A percentile compares a stretch with the other conserved stretches of the same genome.
These are phyloP conservation scores for Alouatta palliata DNA, from an alignment of 2,113 vertebrate genomes.

Conservation along the genomic window DNA sequence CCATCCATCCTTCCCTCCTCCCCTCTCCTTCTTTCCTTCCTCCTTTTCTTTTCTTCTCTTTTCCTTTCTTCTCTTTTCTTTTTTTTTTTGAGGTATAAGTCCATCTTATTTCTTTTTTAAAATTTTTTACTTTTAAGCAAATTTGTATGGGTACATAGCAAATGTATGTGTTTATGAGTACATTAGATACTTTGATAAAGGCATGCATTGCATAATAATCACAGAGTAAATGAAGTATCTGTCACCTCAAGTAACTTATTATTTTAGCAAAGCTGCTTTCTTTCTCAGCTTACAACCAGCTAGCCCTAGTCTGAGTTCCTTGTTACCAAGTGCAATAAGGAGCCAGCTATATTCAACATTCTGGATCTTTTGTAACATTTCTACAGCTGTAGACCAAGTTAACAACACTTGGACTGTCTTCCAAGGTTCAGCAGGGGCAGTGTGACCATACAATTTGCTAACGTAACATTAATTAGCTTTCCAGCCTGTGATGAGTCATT, in stretches of 20 bases:
- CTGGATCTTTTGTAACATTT: not conserved
- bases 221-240: too few relatives aligned
- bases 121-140: too few relatives aligned
- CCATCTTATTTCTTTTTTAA: too few relatives aligned
- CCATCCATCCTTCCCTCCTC: not conserved
- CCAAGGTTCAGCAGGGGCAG: not conserved
- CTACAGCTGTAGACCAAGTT: not conserved
- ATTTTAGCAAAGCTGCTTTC: not conserved
- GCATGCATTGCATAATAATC: too few relatives aligned
- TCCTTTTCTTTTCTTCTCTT: not conserved
- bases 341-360: not conserved
- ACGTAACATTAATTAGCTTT: not conserved
- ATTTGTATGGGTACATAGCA: too few relatives aligned
- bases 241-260: too few relatives aligned
- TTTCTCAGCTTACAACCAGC: not conserved
- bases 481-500: not conserved
- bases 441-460: not conserved
- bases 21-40: too few relatives aligned
- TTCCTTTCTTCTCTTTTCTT: not conserved
- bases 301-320: not conserved
- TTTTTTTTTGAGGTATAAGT: not conserved
- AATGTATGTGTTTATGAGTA: too few relatives aligned
- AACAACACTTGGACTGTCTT: not conserved
- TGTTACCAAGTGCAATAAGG: not conserved
- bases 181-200: too few relatives aligned